Evolutionary conservation across 2,797 vertebrate species (phyloP), one percentile per base, ranked within the genome.

Genomic region (Antennarius maculatus): DNA sequence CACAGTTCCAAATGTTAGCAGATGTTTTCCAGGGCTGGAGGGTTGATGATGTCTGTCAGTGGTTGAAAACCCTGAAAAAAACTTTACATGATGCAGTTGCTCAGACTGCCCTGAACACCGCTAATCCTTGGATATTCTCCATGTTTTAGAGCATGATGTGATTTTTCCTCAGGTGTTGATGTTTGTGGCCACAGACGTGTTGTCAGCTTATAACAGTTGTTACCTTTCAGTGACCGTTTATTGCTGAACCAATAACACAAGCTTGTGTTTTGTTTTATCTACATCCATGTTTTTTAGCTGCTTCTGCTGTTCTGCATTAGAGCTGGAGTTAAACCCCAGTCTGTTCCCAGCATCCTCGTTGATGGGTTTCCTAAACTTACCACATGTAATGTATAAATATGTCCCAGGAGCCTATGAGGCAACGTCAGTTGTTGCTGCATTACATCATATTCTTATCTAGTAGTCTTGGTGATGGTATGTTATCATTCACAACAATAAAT

Each of bases 301-400:
- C 42, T 49, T 17, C 58, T 49, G 43, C 17, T 48, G 23, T 23
- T 23, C 23, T 23, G 23, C 23, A 23, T 73, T 61, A 49, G 2
- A 55, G 51, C 23, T 7, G 45, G 23, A 85, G 70, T 77, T 85
- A 88, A 72, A 77, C 66, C 62, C 43, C 50, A 79, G 74, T 85
- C 69, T 76, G 47, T 42, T 10, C 18, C 37, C 18, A 37, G 13
- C 43, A 39, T 45, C 45, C n/a, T 62, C 39, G 3, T 13, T 42
- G 5, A 9, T 29, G 12, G 5, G 16, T 27, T 41, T 3, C 11
- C 6, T 47, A 2, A 54, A 52, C 14, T 3, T 45, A 4, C 31
- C 23, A 31, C 50, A 11, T 45, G 15, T 46, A 1, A 13, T 13
- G 5, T 18, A 42, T 42, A 5, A 15, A 11, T 42, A 12, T 48